Base-by-base conservation (phyloP, 2,888 invertebrate genomes). In the Macaria liturata region DNA sequence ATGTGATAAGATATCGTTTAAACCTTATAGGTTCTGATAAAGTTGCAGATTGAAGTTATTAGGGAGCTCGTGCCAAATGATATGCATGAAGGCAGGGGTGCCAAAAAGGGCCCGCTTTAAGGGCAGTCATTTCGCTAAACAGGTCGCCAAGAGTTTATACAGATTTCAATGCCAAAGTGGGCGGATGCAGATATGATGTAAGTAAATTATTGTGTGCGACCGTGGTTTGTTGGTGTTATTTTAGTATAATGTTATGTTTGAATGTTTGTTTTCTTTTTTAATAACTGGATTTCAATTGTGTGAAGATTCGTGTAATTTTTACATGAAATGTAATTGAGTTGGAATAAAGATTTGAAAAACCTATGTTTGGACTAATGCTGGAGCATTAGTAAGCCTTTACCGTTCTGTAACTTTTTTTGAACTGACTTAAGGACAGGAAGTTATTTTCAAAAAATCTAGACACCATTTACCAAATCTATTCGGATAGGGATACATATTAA, bases 31-130 rank as follows among this genome's bases (percentile, higher is more conserved):
- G 8, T 31, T n/a, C 44, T 39, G 49, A 44, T 46, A 54, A 59
- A 51, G 44, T 51, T 51, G 31, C 46, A 30, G 43, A 43, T 20
- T 34, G 34, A 50, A 54, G 49, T 54, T 54, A 54, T 53, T 54
- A 44, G 39, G 44, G 39, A 39, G 32, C n/a, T 34, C 49, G 49
- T 58, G 58, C 58, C 58, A 58, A 58, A 58, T 58, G 47, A 52
- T 51, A 44, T 43, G 58, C 46, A 56, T 46, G 46, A 49, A 45
- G 46, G 45, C 49, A 30, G 37, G n/a, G 46, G 46, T 34, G 53
- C 53, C 58, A 53, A 58, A 54, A 53, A 49, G 54, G 58, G 46
- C 46, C 37, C 46, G 4, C 3, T 49, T 49, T 46, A 49, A 54
- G 39, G 46, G 43, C 32, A 52, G 30, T 20, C 9, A 43, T 42